Evolutionary conservation across 2,888 invertebrate species (phyloP).

Genomic region (Trichogramma dendrolimi): DNA sequence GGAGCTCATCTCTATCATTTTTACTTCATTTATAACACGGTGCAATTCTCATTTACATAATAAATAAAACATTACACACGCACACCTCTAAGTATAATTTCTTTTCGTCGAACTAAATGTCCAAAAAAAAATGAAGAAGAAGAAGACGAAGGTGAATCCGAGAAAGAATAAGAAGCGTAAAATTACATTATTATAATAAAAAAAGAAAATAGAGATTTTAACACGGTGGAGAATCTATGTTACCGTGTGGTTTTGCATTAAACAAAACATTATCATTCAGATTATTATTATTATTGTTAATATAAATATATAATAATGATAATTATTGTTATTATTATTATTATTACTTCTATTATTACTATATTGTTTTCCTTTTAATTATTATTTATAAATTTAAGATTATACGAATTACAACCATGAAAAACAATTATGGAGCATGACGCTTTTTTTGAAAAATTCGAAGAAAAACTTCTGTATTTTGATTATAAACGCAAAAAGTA

Average conservation of each 20-base stretch:
- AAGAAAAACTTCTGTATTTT: constrained; percentile 46
- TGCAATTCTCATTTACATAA: background rate
- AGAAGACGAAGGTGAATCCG: constrained; percentile 13
- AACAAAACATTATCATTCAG: constrained; percentile 25
- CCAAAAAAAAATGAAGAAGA: constrained; percentile 12
- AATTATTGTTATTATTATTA: constrained; percentile 32
- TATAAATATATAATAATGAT: constrained; percentile 32
- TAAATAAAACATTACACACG: background rate
- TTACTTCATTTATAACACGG: background rate
- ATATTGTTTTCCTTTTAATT: constrained; percentile 28
- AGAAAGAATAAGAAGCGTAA: constrained; percentile 9
- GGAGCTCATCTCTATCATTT: background rate
- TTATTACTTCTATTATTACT: constrained; percentile 43
- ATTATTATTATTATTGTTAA: constrained; percentile 40
- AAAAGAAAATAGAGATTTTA: constrained; percentile 18
- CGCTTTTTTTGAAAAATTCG: background rate
- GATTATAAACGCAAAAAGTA: constrained; percentile 32
- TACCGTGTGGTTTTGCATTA: constrained; percentile 16
- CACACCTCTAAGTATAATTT: background rate
- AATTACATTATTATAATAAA: constrained; percentile 10
- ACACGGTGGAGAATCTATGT: constrained; percentile 6
- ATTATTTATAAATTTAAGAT: constrained; percentile 27
- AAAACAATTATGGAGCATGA: background rate
- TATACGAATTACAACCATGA: constrained; percentile 16
- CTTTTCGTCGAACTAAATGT: constrained; percentile 7